phyloP scores from a whole-genome alignment of 2,113 vertebrate species.

The Alaudala cheleensis region DNA sequence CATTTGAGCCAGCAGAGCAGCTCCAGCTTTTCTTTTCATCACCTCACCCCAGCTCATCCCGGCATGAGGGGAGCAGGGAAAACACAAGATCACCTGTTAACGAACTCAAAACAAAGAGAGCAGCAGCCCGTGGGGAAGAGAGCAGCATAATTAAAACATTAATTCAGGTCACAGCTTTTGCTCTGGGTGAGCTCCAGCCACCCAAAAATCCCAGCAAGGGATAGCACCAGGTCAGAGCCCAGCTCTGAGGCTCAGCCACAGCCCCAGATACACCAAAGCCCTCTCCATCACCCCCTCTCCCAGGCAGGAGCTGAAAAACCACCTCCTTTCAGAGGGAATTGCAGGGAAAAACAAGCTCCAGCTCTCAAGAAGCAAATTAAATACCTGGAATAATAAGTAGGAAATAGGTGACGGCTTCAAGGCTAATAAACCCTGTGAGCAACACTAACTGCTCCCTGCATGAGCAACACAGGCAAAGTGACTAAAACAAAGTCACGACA shows the following conservation, averaged over 20 bases:
- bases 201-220: background rate
- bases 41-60: background rate
- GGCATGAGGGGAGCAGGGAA: background rate
- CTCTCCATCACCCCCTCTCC: background rate
- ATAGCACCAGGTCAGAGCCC: fast-evolving
- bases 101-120: slow-evolving; percentile 55
- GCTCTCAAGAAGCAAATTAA: background rate
- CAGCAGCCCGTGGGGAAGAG: slow-evolving; percentile 38
- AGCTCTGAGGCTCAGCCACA: background rate
- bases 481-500: slow-evolving; percentile 35
- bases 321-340: background rate
- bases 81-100: background rate
- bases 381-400: background rate
- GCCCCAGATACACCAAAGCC: background rate
- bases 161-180: slow-evolving; percentile 52
- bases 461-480: background rate
- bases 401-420: background rate
- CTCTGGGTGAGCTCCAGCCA: background rate
- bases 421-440: slow-evolving; percentile 18
- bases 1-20: background rate
- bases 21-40: background rate
- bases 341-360: background rate
- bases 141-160: slow-evolving; percentile 68
- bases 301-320: background rate
- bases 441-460: background rate